phyloP scores from a whole-genome alignment of 2,888 invertebrate species.

The Cyclophora punctaria region DNA sequence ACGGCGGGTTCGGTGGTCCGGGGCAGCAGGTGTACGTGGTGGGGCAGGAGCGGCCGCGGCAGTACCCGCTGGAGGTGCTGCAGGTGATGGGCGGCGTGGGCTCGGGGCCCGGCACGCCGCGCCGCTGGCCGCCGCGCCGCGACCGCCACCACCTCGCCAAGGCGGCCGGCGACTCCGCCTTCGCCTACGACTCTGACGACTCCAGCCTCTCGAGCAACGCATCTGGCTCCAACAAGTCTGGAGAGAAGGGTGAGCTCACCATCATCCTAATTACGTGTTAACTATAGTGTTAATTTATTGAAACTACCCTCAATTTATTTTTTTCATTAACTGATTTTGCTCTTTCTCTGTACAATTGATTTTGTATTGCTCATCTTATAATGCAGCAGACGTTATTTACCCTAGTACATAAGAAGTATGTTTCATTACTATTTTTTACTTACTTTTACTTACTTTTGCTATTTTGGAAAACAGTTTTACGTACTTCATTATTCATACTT shows the following conservation, averaged over 20 bases:
- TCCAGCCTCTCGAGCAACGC: slow-evolving; percentile 69
- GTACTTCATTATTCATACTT: too few relatives aligned
- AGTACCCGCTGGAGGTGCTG: slow-evolving; percentile 49
- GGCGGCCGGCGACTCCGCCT: slow-evolving; percentile 45
- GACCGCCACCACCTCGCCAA: slow-evolving; percentile 37
- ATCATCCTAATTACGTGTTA: neutral
- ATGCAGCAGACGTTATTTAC: too few relatives aligned
- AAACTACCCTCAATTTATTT: neutral
- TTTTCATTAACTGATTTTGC: neutral
- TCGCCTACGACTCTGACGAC: slow-evolving; percentile 67
- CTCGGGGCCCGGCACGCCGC: slow-evolving; percentile 31
- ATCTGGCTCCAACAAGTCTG: slow-evolving; percentile 63
- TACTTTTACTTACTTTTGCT: too few relatives aligned
- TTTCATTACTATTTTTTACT: too few relatives aligned
- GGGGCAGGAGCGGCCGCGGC: slow-evolving; percentile 48
- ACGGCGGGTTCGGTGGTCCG: slow-evolving; percentile 45
- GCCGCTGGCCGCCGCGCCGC: slow-evolving; percentile 45
- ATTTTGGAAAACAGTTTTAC: too few relatives aligned
- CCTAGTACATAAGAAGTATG: too few relatives aligned
- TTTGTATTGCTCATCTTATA: too few relatives aligned
- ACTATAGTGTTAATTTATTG: neutral
- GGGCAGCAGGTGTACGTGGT: slow-evolving; percentile 46
- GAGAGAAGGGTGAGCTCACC: slow-evolving; percentile 49
- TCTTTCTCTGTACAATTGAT: neutral
- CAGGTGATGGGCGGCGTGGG: slow-evolving; percentile 36